Base-by-base conservation (phyloP, 2,113 vertebrate genomes). In the Colaptes auratus region DNA sequence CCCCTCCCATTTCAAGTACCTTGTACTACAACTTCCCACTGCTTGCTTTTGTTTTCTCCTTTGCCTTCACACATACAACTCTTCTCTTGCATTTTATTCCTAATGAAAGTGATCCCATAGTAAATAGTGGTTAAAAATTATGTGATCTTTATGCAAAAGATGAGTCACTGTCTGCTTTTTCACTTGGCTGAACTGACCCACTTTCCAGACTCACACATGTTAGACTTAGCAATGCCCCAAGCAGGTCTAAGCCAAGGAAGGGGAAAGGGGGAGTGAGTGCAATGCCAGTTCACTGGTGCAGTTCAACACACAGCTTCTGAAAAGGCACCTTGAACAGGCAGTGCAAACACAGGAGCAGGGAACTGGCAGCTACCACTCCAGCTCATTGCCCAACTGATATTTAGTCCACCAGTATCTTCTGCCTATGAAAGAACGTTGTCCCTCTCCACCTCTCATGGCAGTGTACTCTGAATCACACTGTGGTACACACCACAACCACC, bases 111-210 rank as follows among this genome's bases (percentile, higher is more conserved):
- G 75, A 87, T 79, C 71, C 18, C 20, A 17, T 15, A 78, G 75
- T 70, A 81, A 90, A 75, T 2, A 89, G 53, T 20, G 30, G n/a
- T 53, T 70, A 31, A 92, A 92, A 91, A 90, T 55, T 4, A 33
- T 74, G 48, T 46, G 27, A 65, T 86, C 53, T 95, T 24, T 52
- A 81, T 63, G 76, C 61, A 94, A 83, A 86, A 91, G 75, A 61
- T 95, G 90, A 91, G 69, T 95, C 88, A 90, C 79, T 44, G n/a
- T 50, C 66, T 69, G 80, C 76, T 72, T 89, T 94, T 84, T 83
- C 93, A 93, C 65, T 53, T 88, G 93, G 76, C 86, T 94, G 93
- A 95, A 30, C 83, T 93, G 92, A 95, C 93, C 93, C 92, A 93
- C 73, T 96, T 95, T 94, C 64, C 19, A 6, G 18, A 65, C 88